Evolutionary conservation across 2,113 vertebrate species (phyloP).

Genomic region (Acrocephalus kingi): DNA sequence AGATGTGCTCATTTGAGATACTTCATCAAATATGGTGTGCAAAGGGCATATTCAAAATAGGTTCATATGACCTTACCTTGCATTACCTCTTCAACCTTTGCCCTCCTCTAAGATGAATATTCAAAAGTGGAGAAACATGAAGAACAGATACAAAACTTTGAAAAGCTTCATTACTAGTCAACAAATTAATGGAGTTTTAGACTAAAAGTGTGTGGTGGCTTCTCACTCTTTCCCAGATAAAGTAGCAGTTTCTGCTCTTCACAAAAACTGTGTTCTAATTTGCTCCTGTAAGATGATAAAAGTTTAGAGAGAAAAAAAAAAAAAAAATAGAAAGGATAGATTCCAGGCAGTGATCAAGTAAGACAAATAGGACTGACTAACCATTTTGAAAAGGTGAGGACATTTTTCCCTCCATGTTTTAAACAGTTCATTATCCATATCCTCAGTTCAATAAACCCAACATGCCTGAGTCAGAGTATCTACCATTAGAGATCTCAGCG

Average conservation of each 20-base stretch:
- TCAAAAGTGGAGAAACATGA: not conserved
- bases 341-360: not conserved
- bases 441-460: not conserved
- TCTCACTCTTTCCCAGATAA: not conserved
- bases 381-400: not conserved
- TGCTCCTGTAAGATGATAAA: not conserved
- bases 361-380: not conserved
- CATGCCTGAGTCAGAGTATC: not conserved
- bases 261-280: not conserved
- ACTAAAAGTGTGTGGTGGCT: not conserved
- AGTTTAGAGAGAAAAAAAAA: not conserved
- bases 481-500: not conserved
- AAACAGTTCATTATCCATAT: not conserved
- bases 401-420: not conserved
- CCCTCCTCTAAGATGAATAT: not conserved
- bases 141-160: not conserved
- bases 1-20: not conserved
- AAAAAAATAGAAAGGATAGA: not conserved
- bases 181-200: not conserved
- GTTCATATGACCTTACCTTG: not conserved
- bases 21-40: not conserved
- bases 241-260: not conserved
- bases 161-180: not conserved
- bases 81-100: not conserved
- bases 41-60: not conserved